Evolutionary conservation across 2,113 vertebrate genomes (phyloP), one percentile per base, ranked within the genome.

Genomic region (Colinus virginianus): DNA sequence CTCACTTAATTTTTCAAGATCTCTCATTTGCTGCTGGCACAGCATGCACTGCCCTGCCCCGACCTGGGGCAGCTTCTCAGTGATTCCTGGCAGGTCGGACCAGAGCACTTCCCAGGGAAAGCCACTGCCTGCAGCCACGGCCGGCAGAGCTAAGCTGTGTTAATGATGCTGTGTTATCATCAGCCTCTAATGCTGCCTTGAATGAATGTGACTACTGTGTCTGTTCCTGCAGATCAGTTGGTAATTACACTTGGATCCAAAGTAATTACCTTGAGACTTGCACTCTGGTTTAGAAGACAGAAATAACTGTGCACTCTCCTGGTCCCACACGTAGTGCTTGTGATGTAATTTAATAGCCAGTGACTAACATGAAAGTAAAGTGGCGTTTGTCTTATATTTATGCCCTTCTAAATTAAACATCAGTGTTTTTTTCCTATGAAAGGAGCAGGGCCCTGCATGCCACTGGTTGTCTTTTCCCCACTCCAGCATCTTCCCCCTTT

Each of bases 231-330:
- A 95, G 96, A 96, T 96, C 94, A 86, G 83, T 14, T 62, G 95
- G 97, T 97, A 97, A 97, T 97, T 97, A 97, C 93, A 95, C 96
- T 96, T 95, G 91, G 87, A 96, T 91, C 90, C 87, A 23, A 71
- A 92, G 93, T 94, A 96, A 97, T 97, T 96, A 96, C 88, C 83
- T 78, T 74, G 94, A 97, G 94, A 84, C 96, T 75, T 62, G 96
- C 90, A 49, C 90, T 91, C 80, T 49, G 94, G 55, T 92, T 94
- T 93, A 82, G 66, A 53, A 87, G 93, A 86, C 85, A 58, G 95
- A 90, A 96, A 96, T 95, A 97, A 90, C 93, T 91, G 8, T 1
- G 79, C 82, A 74, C 94, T 92, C 10, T 78, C 86, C 91, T 28
- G 7, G 91, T 89, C 95, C 95, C 93, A 93, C 89, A 90, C 55